Percentiles rank a stretch among this genome's conserved stretches.
phyloP scores from a whole-genome alignment of 2,888 invertebrate genomes.

The Amblyjoppa fuscipennis region DNA sequence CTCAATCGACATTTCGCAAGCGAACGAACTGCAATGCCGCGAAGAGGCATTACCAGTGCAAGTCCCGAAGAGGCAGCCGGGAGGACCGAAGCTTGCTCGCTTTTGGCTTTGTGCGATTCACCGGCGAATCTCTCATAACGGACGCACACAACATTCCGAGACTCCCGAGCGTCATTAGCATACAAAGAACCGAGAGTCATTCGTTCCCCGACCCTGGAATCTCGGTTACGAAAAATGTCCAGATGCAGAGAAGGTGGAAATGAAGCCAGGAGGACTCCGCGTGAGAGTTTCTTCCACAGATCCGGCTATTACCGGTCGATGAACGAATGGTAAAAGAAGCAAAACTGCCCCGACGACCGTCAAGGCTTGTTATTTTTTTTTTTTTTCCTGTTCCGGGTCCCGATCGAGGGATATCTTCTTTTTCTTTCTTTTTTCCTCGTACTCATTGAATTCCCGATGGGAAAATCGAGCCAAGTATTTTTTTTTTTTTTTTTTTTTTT shows the following conservation, averaged over 20 bases:
- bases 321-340: neutral
- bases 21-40: too few species aligned
- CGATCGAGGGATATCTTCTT: neutral
- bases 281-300: neutral
- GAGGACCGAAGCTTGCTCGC: neutral
- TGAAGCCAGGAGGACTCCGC: neutral
- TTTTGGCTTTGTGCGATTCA: neutral
- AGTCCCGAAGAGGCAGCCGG: neutral
- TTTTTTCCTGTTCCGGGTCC: neutral
- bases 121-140: neutral
- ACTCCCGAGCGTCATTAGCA: conserved; percentile 1
- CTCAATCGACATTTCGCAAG: too few species aligned
- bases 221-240: conserved; percentile 7
- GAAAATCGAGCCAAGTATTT: neutral
- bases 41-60: too few species aligned
- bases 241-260: neutral
- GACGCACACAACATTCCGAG: neutral
- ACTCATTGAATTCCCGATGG: neutral
- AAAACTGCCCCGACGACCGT: neutral
- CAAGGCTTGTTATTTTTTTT: neutral
- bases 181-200: conserved; percentile 10
- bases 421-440: neutral
- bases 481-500: neutral
- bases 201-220: neutral
- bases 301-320: neutral